phyloP scores from a whole-genome alignment of 2,113 vertebrate species.

The Coregonus clupeaformis region DNA sequence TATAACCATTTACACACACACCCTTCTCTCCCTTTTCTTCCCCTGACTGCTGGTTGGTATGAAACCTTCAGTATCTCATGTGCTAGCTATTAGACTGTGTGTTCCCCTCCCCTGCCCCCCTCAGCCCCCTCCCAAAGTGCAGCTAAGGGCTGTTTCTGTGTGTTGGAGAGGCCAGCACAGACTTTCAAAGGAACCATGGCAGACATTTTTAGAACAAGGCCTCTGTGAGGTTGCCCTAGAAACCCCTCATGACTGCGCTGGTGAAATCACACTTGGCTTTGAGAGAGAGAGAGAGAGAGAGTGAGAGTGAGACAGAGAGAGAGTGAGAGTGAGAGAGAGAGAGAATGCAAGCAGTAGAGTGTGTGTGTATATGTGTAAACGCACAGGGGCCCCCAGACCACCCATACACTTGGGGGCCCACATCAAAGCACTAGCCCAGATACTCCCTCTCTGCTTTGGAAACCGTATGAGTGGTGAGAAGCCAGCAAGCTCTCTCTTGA shows the following conservation, averaged over 20 bases:
- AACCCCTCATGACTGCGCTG: slow-evolving; percentile 69
- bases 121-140: slow-evolving; percentile 22
- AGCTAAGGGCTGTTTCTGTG: slow-evolving; percentile 62
- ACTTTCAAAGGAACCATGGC: slow-evolving; percentile 74
- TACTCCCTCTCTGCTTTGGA: slow-evolving; percentile 33
- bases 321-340: not conserved
- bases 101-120: slow-evolving; percentile 50
- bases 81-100: slow-evolving; percentile 69
- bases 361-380: slow-evolving; percentile 37
- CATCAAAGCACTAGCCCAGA: slow-evolving; percentile 60
- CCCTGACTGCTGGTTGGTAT: slow-evolving; percentile 66
- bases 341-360: slow-evolving; percentile 31
- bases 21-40: slow-evolving; percentile 1
- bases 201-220: slow-evolving; percentile 76
- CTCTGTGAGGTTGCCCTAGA: slow-evolving; percentile 75
- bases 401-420: slow-evolving; percentile 54
- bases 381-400: slow-evolving; percentile 54
- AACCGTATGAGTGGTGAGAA: slow-evolving; percentile 53
- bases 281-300: slow-evolving; percentile 31
- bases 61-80: slow-evolving; percentile 70
- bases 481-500: slow-evolving; percentile 43
- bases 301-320: slow-evolving; percentile 13
- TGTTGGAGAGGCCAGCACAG: slow-evolving; percentile 68
- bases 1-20: not conserved
- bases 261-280: slow-evolving; percentile 72